Base-by-base conservation (phyloP, 2,113 vertebrate genomes). In the Octodon degus region DNA sequence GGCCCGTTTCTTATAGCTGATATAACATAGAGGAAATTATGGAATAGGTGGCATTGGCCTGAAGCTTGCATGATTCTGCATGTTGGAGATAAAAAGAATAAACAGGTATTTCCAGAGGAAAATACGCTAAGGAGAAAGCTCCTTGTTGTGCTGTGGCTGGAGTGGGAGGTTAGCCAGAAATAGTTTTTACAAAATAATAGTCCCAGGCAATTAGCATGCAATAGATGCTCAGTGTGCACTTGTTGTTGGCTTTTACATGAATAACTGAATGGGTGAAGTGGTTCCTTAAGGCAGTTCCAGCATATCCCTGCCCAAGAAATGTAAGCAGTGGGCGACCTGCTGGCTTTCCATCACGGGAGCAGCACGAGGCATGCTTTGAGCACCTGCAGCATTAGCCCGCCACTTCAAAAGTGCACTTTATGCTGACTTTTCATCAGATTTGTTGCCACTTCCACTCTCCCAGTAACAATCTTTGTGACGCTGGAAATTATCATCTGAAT, bases 381-480 rank as follows among this genome's bases (percentile, higher is more conserved):
- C 67, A 68, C 27, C 25, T n/a, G 84, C 85, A 84, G 43, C 40
- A 63, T 11, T 88, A 24, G 70, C 32, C 72, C 67, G 34, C 22
- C 65, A 37, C 72, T 86, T 53, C 9, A 20, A 55, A 94, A 79
- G 14, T 70, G 12, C 4, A 60, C 25, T 96, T 79, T 20, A 27
- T 86, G 53, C 76, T 81, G 76, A 22, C n/a, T 55, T 84, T 55
- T 82, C 24, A 74, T 90, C 16, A 20, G 32, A 85, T 91, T 60
- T 94, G 34, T 72, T 91, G 16, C 50, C 65, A 60, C 11, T 84
- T 65, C 92, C 89, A 34, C 25, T 89, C n/a, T 81, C 53, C 86
- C 32, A 34, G 10, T 30, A 55, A 77, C 9, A 53, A n/a, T 89
- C 47, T 88, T 95, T 63, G 62, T 60, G 85, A 50, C 43, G 37